Conservation (phyloP, 2,113 vertebrate genomes). For the Eubucco bourcierii region DNA sequence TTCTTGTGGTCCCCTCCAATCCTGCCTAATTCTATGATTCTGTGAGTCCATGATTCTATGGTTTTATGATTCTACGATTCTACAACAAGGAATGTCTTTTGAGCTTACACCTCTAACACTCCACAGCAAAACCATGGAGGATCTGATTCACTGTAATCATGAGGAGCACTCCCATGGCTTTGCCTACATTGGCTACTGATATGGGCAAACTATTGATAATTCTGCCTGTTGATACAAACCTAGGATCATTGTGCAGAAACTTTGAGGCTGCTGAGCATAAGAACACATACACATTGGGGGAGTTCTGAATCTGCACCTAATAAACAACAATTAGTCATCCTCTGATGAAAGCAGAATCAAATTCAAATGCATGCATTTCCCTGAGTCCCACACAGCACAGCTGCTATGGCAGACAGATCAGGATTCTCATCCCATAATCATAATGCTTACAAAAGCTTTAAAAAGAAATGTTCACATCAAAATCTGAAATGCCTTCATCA, state of each 20-base stretch:
- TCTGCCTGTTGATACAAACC: neutral
- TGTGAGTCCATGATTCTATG: too few species aligned
- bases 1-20: too few species aligned
- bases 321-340: neutral
- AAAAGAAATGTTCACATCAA: neutral
- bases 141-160: neutral
- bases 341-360: constrained; percentile 1
- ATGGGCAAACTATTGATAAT: neutral
- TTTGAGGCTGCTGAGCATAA: neutral
- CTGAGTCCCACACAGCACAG: neutral
- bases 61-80: too few species aligned
- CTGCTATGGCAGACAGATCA: neutral
- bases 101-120: neutral
- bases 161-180: neutral
- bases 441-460: neutral
- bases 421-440: neutral
- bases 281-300: neutral
- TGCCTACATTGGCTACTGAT: neutral
- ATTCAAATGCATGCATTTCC: neutral
- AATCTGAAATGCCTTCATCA: neutral
- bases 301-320: neutral
- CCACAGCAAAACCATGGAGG: neutral
- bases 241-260: neutral
- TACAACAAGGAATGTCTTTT: neutral
- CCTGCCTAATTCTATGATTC: too few species aligned